Base-by-base conservation (phyloP, 1,140 invertebrate species). In the Babylonia areolata region DNA sequence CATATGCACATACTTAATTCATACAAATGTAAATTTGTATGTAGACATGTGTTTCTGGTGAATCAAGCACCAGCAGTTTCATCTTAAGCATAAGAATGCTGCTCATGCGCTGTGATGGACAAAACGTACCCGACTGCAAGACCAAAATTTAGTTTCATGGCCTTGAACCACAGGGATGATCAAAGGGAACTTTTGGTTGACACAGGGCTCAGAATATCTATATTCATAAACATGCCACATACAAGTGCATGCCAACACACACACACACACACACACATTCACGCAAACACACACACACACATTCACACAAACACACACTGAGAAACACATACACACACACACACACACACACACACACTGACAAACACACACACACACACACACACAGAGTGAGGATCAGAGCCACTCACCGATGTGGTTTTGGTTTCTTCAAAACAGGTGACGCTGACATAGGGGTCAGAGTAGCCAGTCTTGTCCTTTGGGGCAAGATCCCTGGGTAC, bases 401-500 rank as follows among this genome's bases (percentile, higher is more conserved):
- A 54, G 42, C 46, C 46, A 86, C 87, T 89, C 82, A 90, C 90
- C 23, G 87, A 87, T 51, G 90, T 91, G 31, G 86, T 79, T 86
- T 88, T 89, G n/a, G 79, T 87, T 80, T 91, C 87, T 77, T 87
- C 89, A 83, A 90, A 86, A 54, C 88, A 91, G 39, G 84, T 85
- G 20, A 91, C 86, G 15, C 83, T 89, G 12, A 90, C 89, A 81
- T 89, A 91, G 31, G 90, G 90, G 73, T 91, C 90, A 54, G 90
- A 90, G 77, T 88, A 89, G 11, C 90, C 90, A 78, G 88, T 88
- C 73, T 87, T 89, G 75, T 91, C 90, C 78, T 91, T 91, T n/a
- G 88, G 83, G 20, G 90, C 90, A 23, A 91, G 81, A 79, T 91
- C 90, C 79, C 90, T 91, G 87, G 75, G 46, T 12, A 51, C 9